phyloP scores from a whole-genome alignment of 2,888 invertebrate species.

The Byasa hedistus region DNA sequence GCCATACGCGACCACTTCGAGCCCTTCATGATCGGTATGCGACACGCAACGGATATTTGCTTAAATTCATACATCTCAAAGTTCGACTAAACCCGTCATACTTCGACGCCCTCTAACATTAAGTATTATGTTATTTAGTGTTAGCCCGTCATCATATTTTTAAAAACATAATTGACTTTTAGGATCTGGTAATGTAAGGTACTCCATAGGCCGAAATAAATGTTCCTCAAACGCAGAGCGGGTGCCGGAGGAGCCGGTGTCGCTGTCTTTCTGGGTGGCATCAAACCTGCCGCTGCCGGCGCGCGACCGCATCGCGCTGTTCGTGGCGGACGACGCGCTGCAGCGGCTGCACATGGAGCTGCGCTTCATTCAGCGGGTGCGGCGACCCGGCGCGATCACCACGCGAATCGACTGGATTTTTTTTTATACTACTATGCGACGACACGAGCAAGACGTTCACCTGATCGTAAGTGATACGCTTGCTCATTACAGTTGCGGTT shows the following conservation, averaged over 20 bases:
- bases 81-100: no score
- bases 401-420: neutral
- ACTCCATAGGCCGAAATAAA: no score
- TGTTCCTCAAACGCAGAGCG: conserved; percentile 36
- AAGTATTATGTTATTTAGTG: no score
- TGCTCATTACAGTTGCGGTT: no score
- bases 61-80: no score
- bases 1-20: conserved; percentile 52
- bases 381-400: neutral
- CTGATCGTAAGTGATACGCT: no score
- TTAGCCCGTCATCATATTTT: no score
- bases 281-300: conserved; percentile 63
- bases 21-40: conserved; percentile 46
- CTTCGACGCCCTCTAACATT: no score
- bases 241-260: conserved; percentile 63
- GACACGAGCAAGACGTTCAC: no score
- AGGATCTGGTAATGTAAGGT: no score
- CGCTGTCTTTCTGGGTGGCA: conserved; percentile 74
- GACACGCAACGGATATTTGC: neutral
- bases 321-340: conserved; percentile 62
- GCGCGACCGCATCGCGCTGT: conserved; percentile 62
- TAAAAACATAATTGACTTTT: no score
- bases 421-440: no score
- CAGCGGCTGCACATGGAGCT: conserved; percentile 66
- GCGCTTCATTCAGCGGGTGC: conserved; percentile 49